phyloP scores from a whole-genome alignment of 2,888 invertebrate genomes.

The Chrysolina haemoptera region DNA sequence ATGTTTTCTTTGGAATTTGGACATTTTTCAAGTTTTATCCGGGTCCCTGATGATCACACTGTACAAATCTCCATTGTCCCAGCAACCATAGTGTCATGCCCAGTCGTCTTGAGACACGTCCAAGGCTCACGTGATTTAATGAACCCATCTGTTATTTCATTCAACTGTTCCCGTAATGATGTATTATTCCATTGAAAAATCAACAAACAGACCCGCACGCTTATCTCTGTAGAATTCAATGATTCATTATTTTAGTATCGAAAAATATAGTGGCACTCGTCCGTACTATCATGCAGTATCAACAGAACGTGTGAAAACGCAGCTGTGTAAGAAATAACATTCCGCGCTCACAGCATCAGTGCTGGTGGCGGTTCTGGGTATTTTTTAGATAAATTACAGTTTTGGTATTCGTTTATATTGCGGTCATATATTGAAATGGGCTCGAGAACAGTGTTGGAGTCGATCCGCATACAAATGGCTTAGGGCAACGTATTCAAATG shows the following conservation, averaged over 20 bases:
- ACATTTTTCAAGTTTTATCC: too few species aligned
- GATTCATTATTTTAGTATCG: constrained; percentile 40
- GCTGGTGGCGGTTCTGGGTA: not conserved
- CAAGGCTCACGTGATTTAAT: constrained; percentile 20
- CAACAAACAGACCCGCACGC: constrained; percentile 38
- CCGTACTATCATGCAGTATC: constrained; percentile 60
- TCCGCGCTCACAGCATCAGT: constrained; percentile 42
- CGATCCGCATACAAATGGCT: too few species aligned
- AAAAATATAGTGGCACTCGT: constrained; percentile 46
- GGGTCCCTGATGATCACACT: too few species aligned
- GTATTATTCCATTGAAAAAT: constrained; percentile 43
- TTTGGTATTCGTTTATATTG: constrained; percentile 49
- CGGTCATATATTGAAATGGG: too few species aligned
- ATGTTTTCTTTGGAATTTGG: too few species aligned
- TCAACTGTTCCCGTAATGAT: constrained; percentile 33
- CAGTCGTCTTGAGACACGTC: not conserved
- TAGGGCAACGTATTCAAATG: too few species aligned
- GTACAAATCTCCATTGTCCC: not conserved
- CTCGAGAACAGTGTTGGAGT: too few species aligned
- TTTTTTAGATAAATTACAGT: constrained; percentile 44
- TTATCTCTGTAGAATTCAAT: constrained; percentile 40
- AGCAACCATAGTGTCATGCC: not conserved
- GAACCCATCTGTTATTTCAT: constrained; percentile 25
- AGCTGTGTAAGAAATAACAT: constrained; percentile 62
- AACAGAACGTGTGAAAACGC: constrained; percentile 66